A percentile compares a stretch with the other conserved stretches of the same genome.
Conservation (phyloP, 1,140 invertebrate genomes). For the Aphidius gifuensis region DNA sequence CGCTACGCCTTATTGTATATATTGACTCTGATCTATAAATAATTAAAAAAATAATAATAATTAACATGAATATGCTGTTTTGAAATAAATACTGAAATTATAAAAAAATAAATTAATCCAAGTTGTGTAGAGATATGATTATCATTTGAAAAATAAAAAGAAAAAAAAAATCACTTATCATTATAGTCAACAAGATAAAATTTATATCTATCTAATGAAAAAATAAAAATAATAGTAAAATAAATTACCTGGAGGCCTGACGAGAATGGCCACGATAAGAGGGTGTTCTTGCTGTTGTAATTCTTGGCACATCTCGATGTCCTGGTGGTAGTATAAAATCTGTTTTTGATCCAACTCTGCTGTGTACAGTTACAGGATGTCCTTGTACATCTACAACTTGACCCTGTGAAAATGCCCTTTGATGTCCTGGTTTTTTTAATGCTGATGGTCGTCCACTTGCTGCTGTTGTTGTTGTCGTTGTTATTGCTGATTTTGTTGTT, state of each 20-base stretch:
- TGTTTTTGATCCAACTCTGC: slow-evolving; percentile 77
- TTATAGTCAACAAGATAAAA: neutral
- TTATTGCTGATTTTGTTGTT: slow-evolving; percentile 26
- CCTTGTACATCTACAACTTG: slow-evolving; percentile 67
- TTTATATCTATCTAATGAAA: neutral
- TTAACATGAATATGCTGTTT: too few relatives aligned
- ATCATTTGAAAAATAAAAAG: neutral
- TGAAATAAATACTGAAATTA: too few relatives aligned
- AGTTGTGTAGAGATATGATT: too few relatives aligned
- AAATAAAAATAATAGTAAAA: neutral
- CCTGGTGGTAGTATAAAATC: slow-evolving; percentile 83
- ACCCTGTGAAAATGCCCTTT: slow-evolving; percentile 81
- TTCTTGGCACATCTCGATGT: slow-evolving; percentile 61
- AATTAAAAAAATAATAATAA: too few relatives aligned
- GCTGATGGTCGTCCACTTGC: slow-evolving; percentile 60
- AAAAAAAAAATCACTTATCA: neutral
- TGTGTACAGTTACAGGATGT: slow-evolving; percentile 62
- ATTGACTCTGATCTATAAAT: slow-evolving; percentile 73
- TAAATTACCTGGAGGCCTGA: slow-evolving; percentile 55
- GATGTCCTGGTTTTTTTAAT: slow-evolving; percentile 73
- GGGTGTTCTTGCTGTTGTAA: slow-evolving; percentile 45
- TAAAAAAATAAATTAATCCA: neutral
- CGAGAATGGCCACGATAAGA: slow-evolving; percentile 58
- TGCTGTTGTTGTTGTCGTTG: slow-evolving; percentile 36
- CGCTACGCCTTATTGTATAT: slow-evolving; percentile 76